Evolutionary conservation across 2,797 vertebrate species (phyloP).

Genomic region (Cyprinodon diabolis): DNA sequence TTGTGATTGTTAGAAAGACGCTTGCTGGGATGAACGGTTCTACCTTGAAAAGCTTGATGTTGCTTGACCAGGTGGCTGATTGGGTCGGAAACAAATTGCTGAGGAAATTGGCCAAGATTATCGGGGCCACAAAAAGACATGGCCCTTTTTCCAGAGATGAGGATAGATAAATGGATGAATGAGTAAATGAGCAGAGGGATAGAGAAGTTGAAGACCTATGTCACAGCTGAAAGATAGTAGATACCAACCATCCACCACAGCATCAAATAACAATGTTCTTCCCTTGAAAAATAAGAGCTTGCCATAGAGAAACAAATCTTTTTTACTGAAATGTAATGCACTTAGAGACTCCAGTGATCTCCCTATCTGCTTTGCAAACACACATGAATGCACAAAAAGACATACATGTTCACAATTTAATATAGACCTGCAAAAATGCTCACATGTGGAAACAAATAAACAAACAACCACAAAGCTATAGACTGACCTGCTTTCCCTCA

Average conservation of each 20-base stretch:
- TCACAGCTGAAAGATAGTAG: slow-evolving; percentile 59
- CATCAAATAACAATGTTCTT: slow-evolving; percentile 19
- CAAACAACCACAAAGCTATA: slow-evolving; percentile 68
- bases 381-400: slow-evolving; percentile 1
- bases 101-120: slow-evolving; percentile 80
- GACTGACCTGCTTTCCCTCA: slow-evolving; percentile 76
- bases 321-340: slow-evolving; percentile 23
- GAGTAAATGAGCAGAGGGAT: slow-evolving; percentile 67
- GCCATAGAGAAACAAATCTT: slow-evolving; percentile 40
- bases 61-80: slow-evolving; percentile 77
- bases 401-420: slow-evolving; percentile 17
- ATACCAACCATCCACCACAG: slow-evolving; percentile 22
- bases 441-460: slow-evolving; percentile 51
- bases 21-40: slow-evolving; percentile 90
- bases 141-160: slow-evolving; percentile 67
- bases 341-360: slow-evolving; percentile 59
- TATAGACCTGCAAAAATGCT: slow-evolving; percentile 37
- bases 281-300: slow-evolving; percentile 55
- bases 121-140: slow-evolving; percentile 77
- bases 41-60: slow-evolving; percentile 77
- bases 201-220: slow-evolving; percentile 67
- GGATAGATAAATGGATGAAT: slow-evolving; percentile 71
- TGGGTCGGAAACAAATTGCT: slow-evolving; percentile 78
- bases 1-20: slow-evolving; percentile 83
- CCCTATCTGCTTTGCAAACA: slow-evolving; percentile 13